A percentile compares a stretch with the other conserved stretches of the same genome.
Evolutionary conservation across 2,888 invertebrate genomes (phyloP).

Genomic region (Cephus pulcher): DNA sequence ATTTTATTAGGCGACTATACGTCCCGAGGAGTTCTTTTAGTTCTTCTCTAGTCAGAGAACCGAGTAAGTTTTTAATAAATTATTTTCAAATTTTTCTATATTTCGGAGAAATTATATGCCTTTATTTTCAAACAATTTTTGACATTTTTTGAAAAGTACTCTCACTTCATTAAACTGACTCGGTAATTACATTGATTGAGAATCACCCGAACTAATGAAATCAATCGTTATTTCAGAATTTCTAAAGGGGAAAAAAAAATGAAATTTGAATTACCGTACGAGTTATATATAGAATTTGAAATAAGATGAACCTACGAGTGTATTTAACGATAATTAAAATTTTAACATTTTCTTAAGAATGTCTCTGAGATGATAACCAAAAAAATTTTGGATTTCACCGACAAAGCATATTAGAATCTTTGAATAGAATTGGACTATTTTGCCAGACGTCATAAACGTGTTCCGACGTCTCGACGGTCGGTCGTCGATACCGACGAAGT

Average conservation of each 20-base stretch:
- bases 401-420: not conserved
- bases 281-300: not conserved
- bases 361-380: not conserved
- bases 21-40: slow-evolving; percentile 12
- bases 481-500: not conserved
- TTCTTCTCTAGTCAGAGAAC: not conserved
- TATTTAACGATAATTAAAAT: not conserved
- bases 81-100: not conserved
- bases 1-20: slow-evolving; percentile 54
- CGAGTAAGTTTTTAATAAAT: not conserved
- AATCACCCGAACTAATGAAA: not conserved
- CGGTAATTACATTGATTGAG: not conserved
- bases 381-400: not conserved
- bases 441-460: not conserved
- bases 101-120: not conserved
- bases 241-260: not conserved
- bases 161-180: not conserved
- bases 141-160: not conserved
- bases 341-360: not conserved
- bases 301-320: not conserved
- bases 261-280: not conserved
- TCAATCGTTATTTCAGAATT: not conserved
- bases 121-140: not conserved
- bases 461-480: not conserved
- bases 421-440: not conserved